Evolutionary conservation across 2,888 invertebrate species (phyloP).

Genomic region (Oxyteleia sp.): DNA sequence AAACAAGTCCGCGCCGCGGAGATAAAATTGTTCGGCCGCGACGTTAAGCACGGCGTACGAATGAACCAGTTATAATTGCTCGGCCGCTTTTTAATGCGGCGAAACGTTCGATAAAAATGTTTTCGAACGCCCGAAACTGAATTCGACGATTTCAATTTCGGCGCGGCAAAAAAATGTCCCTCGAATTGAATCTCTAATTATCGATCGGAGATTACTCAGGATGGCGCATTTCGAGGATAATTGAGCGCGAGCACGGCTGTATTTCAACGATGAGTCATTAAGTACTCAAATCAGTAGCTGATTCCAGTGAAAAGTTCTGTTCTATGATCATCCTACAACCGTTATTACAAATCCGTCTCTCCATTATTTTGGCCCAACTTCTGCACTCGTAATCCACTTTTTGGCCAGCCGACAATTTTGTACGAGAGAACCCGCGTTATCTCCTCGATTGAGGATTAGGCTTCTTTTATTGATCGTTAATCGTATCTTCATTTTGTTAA

Average conservation of each 20-base stretch:
- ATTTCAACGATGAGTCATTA: constrained; percentile 35
- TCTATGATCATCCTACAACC: constrained; percentile 20
- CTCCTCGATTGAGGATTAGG: constrained; percentile 23
- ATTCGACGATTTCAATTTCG: background rate
- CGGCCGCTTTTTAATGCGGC: background rate
- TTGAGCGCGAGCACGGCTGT: constrained; percentile 20
- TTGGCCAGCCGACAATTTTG: constrained; percentile 24
- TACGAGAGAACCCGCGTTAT: constrained; percentile 7
- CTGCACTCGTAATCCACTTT: constrained; percentile 20
- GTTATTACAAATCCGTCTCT: constrained; percentile 39
- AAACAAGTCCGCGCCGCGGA: background rate
- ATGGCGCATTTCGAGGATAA: constrained; percentile 14
- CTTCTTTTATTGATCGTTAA: too few relatives aligned
- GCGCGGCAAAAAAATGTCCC: background rate
- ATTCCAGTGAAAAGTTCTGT: constrained; percentile 21
- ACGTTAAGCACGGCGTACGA: background rate
- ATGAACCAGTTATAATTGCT: background rate
- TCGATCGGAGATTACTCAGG: constrained; percentile 13
- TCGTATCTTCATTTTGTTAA: too few relatives aligned
- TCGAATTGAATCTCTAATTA: constrained; percentile 25
- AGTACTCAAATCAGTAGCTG: constrained; percentile 51
- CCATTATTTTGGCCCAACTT: constrained; percentile 36
- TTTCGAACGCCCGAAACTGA: background rate
- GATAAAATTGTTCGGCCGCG: background rate
- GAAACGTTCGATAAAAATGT: background rate